Base-by-base conservation (phyloP, 2,888 invertebrate species). In the Horisme vitalbata region DNA sequence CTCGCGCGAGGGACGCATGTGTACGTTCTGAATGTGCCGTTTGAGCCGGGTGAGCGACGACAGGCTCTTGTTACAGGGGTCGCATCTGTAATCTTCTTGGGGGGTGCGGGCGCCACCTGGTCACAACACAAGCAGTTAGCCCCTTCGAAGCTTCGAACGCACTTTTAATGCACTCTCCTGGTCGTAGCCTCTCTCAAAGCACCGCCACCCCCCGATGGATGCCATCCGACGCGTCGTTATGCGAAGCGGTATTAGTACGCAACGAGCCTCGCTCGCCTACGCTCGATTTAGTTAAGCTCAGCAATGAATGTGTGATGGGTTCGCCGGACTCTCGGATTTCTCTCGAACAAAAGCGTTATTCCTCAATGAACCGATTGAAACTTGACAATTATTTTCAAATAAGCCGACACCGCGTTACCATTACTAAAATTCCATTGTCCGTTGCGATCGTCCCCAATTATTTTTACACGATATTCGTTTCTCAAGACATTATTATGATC, bases 11-110 rank as follows among this genome's bases (percentile, higher is more conserved):
- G 96, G 96, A 75, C 95, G 92, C 94, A 95, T 95, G 91, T 96
- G 96, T 74, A 96, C 96, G 91, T 96, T 96, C 92, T 96, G 96
- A 91, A 95, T 96, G 91, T 96, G 96, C 75, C 96, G 93, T 93
- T 95, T 96, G 91, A 96, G 94, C 80, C 95, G 93, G 75, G 95
- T 95, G 85, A 95, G 91, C 71, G 95, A 95, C 77, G 95, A 95
- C 79, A 96, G 92, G 90, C 94, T 95, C 93, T 96, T 96, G 93
- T 95, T 95, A 94, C 95, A 96, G 73, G 95, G 95, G 92, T 95
- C 95, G 91, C 95, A 96, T 88, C 95, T 93, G 93, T 95, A 95
- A 91, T 95, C 95, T 91, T 95, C 95, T 88, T 93, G 94, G 92
- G 93, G 92, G 90, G 90, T 90, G 92, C 92, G 92, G 93, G 93